These are phyloP conservation scores for Akabosia matsudoensis DNA, from an alignment of 1,140 invertebrate species.

Conservation along the genomic window DNA sequence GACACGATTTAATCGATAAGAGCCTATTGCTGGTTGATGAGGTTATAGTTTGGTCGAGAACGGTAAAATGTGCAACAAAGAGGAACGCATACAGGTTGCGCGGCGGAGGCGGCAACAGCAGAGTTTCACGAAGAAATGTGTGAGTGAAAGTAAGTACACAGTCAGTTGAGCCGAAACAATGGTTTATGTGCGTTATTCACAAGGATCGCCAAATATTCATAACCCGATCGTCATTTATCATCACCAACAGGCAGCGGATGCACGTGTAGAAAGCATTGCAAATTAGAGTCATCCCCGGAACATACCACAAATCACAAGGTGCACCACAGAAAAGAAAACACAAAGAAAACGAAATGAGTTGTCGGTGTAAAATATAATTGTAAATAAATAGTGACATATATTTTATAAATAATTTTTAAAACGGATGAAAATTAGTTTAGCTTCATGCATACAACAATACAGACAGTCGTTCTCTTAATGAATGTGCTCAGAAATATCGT, in stretches of 20 bases:
- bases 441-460: neutral
- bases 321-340: conserved; percentile 12
- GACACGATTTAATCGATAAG: conserved; percentile 40
- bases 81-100: neutral
- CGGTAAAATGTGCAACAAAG: neutral
- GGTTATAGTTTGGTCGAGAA: neutral
- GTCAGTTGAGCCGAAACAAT: neutral
- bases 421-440: neutral
- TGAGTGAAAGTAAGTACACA: neutral
- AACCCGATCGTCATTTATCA: too few relatives aligned
- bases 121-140: neutral
- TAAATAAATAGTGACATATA: neutral
- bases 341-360: conserved; percentile 5
- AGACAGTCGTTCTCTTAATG: too few relatives aligned
- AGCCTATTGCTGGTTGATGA: conserved; percentile 37
- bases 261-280: neutral
- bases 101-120: neutral
- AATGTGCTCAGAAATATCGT: too few relatives aligned
- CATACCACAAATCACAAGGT: conserved; percentile 1
- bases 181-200: neutral
- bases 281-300: neutral
- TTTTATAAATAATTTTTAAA: neutral
- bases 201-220: too few relatives aligned
- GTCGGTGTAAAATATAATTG: neutral
- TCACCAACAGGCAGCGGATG: neutral